phyloP scores from a whole-genome alignment of 2,888 invertebrate genomes.

The Sarcophaga caerulescens region DNA sequence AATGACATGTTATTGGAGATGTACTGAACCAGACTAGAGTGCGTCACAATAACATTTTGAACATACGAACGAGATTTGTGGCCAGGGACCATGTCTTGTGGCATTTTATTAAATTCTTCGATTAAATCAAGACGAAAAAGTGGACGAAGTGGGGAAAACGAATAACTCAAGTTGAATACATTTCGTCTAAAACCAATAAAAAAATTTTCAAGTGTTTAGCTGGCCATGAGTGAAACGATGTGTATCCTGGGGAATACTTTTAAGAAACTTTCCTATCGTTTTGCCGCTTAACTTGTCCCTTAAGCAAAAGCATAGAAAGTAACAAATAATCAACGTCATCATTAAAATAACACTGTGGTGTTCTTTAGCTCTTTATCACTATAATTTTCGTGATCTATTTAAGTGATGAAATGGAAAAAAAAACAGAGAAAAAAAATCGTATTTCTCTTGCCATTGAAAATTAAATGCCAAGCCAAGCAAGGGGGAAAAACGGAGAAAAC shows the following conservation, averaged over 20 bases:
- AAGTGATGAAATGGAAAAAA: neutral
- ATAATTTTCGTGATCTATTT: constrained; percentile 48
- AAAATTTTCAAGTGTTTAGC: neutral
- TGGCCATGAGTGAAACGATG: neutral
- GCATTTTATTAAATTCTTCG: constrained; percentile 49
- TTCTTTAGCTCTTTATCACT: constrained; percentile 39
- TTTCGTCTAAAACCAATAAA: constrained; percentile 18
- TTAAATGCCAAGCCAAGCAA: neutral
- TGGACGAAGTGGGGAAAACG: neutral
- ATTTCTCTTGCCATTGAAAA: constrained; percentile 24
- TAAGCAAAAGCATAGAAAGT: constrained; percentile 3
- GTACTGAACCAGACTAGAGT: neutral
- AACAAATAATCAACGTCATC: constrained; percentile 48
- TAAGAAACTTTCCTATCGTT: neutral
- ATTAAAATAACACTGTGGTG: constrained; percentile 35
- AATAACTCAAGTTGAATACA: neutral
- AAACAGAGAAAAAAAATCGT: constrained; percentile 3
- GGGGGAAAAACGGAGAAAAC: constrained; percentile 2
- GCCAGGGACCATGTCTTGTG: constrained; percentile 32
- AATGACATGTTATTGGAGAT: constrained; percentile 33
- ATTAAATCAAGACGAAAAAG: neutral
- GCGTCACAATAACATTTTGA: constrained; percentile 37
- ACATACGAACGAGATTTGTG: constrained; percentile 38
- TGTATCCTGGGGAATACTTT: neutral
- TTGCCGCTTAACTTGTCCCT: neutral